Conservation (phyloP, 2,888 invertebrate species). For the Stenodema calcarata region DNA sequence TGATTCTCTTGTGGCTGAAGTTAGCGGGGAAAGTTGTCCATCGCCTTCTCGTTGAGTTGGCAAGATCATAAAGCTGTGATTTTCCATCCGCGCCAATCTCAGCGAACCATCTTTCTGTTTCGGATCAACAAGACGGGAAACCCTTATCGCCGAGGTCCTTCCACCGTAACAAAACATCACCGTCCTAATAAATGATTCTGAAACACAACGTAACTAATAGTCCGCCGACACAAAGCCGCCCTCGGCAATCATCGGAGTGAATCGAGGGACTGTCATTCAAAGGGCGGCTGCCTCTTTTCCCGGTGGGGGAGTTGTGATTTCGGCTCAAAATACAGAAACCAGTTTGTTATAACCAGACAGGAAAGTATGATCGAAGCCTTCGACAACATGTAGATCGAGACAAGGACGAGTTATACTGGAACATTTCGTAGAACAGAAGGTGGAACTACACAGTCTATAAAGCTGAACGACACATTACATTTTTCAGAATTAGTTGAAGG, state of each 20-base stretch:
- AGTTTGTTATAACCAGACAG: not conserved
- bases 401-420: not conserved
- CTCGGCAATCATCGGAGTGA: not conserved
- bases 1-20: not conserved
- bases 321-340: not conserved
- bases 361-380: not conserved
- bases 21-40: slow-evolving; percentile 19
- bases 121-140: not conserved
- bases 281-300: not conserved
- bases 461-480: too few relatives aligned
- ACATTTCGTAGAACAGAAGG: too few relatives aligned
- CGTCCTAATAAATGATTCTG: not conserved
- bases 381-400: not conserved
- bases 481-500: too few relatives aligned
- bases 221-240: not conserved
- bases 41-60: slow-evolving; percentile 8
- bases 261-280: not conserved
- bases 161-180: not conserved
- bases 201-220: not conserved
- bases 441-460: too few relatives aligned
- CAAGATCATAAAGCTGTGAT: not conserved
- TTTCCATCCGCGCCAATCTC: not conserved
- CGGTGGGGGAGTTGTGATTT: not conserved
- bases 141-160: not conserved
- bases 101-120: not conserved